phyloP scores from a whole-genome alignment of 1,140 invertebrate genomes.

The Triops cancriformis region DNA sequence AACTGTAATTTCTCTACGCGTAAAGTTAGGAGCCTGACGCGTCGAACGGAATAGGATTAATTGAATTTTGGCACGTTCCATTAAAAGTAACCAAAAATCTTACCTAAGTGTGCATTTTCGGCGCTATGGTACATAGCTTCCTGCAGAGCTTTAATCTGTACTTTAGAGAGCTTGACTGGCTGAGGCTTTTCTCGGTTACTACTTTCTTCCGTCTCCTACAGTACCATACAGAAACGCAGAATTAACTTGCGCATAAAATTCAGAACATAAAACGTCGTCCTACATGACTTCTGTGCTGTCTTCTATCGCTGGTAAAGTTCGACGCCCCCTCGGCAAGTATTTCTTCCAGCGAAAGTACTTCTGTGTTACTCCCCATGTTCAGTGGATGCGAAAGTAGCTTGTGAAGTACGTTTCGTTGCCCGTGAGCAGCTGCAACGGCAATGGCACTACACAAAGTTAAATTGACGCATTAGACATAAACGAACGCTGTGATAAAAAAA shows the following conservation, averaged over 20 bases:
- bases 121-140: constrained; percentile 88
- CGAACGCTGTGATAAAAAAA: background rate
- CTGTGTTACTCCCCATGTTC: constrained; percentile 51
- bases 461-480: background rate
- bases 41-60: too few relatives aligned
- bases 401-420: constrained; percentile 63
- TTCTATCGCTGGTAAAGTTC: constrained; percentile 36
- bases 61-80: too few relatives aligned
- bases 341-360: constrained; percentile 78
- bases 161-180: constrained; percentile 60
- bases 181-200: constrained; percentile 36
- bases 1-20: background rate
- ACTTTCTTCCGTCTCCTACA: background rate
- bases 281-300: constrained; percentile 35
- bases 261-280: background rate
- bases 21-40: background rate
- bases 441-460: constrained; percentile 53
- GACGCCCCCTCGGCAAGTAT: constrained; percentile 71
- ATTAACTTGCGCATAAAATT: background rate
- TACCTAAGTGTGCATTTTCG: constrained; percentile 77
- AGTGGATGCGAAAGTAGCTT: constrained; percentile 68
- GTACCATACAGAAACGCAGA: background rate
- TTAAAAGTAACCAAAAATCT: constrained; percentile 27
- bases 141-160: constrained; percentile 71
- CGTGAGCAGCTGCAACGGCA: constrained; percentile 76